A percentile compares a stretch with the other conserved stretches of the same genome.
These are phyloP conservation scores for Molanna angustata DNA, from an alignment of 2,888 invertebrate genomes.

Conservation along the genomic window DNA sequence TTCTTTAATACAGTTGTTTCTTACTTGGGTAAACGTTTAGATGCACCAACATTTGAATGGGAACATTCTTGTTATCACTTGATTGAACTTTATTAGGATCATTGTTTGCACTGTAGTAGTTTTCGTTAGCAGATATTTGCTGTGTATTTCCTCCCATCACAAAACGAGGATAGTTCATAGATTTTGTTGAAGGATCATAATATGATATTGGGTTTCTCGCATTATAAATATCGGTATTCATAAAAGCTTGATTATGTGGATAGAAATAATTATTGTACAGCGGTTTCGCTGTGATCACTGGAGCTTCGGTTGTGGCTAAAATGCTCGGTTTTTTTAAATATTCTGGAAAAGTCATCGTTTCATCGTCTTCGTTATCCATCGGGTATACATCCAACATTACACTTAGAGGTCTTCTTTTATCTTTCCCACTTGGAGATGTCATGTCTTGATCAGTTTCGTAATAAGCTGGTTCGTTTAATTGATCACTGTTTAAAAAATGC, in stretches of 20 bases:
- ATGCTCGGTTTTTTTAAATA: conserved; percentile 36
- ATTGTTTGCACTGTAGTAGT: no score
- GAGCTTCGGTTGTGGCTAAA: no score
- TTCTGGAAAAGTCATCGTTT: conserved; percentile 37
- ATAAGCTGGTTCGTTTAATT: background rate
- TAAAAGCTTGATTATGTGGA: no score
- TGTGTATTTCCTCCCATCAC: no score
- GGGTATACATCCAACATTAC: conserved; percentile 65
- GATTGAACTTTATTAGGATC: no score
- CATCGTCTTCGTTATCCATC: conserved; percentile 44
- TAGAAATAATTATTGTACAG: conserved; percentile 9
- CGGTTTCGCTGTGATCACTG: conserved; percentile 1
- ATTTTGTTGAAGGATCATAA: no score
- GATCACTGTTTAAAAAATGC: background rate
- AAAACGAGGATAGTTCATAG: no score
- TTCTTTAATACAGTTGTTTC: conserved; percentile 38
- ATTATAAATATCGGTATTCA: no score
- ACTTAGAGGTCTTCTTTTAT: conserved; percentile 55
- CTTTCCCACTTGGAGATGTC: conserved; percentile 7
- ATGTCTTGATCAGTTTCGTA: background rate
- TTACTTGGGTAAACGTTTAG: conserved; percentile 62
- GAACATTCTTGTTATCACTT: conserved; percentile 34
- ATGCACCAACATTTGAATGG: conserved; percentile 62
- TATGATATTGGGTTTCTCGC: no score
- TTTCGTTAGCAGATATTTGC: no score